Conservation (phyloP, 1,140 invertebrate species). For the Holcopasites calliopsidis region DNA sequence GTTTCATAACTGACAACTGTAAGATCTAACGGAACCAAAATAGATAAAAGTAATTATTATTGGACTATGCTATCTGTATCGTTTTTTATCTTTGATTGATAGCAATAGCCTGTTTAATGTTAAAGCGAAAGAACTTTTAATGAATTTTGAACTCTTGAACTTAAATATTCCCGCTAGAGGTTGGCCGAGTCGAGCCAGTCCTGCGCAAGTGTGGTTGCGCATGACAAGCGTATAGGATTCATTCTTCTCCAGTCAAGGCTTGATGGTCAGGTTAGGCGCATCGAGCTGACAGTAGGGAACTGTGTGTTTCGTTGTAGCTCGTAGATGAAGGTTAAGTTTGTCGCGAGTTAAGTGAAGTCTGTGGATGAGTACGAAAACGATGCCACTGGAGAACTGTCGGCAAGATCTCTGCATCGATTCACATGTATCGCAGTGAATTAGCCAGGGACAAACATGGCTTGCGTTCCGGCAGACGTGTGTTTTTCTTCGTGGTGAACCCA, state of each 20-base stretch:
- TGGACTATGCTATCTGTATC: background rate
- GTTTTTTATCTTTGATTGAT: too few species aligned
- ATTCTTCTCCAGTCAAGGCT: conserved; percentile 35
- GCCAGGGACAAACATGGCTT: conserved; percentile 41
- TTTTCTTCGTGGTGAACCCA: conserved; percentile 45
- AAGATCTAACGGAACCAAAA: background rate
- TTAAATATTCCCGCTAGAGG: conserved; percentile 34
- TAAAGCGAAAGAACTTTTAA: too few species aligned
- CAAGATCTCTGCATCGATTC: conserved; percentile 29
- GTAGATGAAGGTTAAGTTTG: conserved; percentile 41
- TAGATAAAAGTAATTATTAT: background rate
- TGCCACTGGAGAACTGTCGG: conserved; percentile 20
- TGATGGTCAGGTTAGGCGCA: conserved; percentile 61
- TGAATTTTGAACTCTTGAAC: background rate
- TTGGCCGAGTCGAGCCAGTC: conserved; percentile 2
- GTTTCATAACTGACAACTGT: background rate
- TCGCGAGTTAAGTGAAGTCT: background rate
- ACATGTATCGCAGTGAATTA: conserved; percentile 32
- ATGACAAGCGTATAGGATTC: conserved; percentile 14
- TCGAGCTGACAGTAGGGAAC: conserved; percentile 48
- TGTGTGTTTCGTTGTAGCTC: conserved; percentile 24
- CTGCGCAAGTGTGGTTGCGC: conserved; percentile 47
- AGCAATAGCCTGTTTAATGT: too few species aligned
- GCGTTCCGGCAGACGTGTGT: conserved; percentile 42
- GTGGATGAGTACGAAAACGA: conserved; percentile 31